Evolutionary conservation across 2,797 vertebrate genomes (phyloP), one percentile per base, ranked within the genome.

Genomic region (Jordanella pulchra): DNA sequence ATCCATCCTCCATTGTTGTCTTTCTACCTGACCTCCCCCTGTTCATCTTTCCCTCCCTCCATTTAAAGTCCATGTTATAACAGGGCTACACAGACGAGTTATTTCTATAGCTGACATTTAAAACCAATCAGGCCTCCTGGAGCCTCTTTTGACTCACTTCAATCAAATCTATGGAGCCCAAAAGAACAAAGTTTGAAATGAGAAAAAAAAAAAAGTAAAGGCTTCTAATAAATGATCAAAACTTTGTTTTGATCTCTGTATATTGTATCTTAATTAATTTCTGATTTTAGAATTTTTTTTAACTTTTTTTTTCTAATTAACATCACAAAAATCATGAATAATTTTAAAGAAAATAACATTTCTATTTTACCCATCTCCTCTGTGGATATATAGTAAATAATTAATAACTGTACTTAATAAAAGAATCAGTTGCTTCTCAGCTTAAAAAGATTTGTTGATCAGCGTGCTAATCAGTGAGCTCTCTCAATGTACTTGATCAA

Each of bases 11-110:
- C 51, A 32, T 58, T 73, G 72, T 87, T 81, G 84, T 87, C 87
- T 82, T 86, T 86, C 83, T 61, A 23, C 28, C 70, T 81, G 89
- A 89, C 87, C 86, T 84, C 83, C 50, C 25, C 42, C 70, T 76
- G 47, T 68, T 68, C 80, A 71, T 79, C 73, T 45, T 65, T 75
- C 75, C 72, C 47, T 76, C 58, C 51, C 83, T 85, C 87, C 80
- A 82, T 84, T 87, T 86, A 58, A 67, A 86, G 77, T 79, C 72
- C 10, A 7, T 60, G 61, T 53, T 76, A 75, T 0, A 1, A 18
- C 2, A 67, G 84, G 78, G 75, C 84, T 78, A 61, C 6, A 39
- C 56, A 55, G 17, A 1, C 0, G 1, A 56, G 65, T 63, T 15
- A 51, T 71, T 64, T 69, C 44, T 73, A 0, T 0, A 64, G 76